Conservation (phyloP, 2,113 vertebrate genomes). For the Calypte anna region DNA sequence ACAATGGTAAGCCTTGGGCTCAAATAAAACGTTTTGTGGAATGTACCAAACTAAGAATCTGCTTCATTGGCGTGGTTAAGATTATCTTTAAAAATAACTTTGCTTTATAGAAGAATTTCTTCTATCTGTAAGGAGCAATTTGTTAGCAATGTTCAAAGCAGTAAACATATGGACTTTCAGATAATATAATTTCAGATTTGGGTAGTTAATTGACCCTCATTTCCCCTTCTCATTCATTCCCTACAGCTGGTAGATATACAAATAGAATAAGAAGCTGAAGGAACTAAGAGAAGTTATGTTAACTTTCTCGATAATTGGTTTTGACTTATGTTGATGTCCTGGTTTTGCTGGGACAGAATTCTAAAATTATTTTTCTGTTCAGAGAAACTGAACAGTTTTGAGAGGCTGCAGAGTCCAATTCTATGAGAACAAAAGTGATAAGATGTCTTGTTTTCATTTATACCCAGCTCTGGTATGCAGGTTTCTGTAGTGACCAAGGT, state of each 20-base stretch:
- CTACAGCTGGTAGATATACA: not conserved
- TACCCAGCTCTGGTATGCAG: too few species aligned
- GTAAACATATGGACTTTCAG: not conserved
- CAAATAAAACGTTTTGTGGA: not conserved
- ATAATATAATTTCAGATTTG: not conserved
- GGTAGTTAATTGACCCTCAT: not conserved
- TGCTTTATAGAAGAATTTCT: not conserved
- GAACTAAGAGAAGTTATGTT: too few species aligned
- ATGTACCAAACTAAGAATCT: not conserved
- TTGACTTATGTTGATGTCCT: not conserved
- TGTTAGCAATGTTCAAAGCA: not conserved
- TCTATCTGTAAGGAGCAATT: not conserved
- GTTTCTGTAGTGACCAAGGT: too few species aligned
- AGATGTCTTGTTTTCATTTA: too few species aligned
- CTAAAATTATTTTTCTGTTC: too few species aligned
- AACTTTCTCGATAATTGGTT: not conserved
- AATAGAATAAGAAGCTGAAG: not conserved
- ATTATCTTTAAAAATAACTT: not conserved
- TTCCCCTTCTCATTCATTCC: not conserved
- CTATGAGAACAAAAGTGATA: too few species aligned
- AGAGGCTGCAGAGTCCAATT: too few species aligned
- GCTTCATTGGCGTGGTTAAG: not conserved
- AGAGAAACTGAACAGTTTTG: too few species aligned
- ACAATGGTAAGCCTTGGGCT: not conserved
- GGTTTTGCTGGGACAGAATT: too few species aligned